A percentile compares a stretch with the other conserved stretches of the same genome.
phyloP scores from a whole-genome alignment of 1,140 invertebrate species.

The Lethocerus indicus region DNA sequence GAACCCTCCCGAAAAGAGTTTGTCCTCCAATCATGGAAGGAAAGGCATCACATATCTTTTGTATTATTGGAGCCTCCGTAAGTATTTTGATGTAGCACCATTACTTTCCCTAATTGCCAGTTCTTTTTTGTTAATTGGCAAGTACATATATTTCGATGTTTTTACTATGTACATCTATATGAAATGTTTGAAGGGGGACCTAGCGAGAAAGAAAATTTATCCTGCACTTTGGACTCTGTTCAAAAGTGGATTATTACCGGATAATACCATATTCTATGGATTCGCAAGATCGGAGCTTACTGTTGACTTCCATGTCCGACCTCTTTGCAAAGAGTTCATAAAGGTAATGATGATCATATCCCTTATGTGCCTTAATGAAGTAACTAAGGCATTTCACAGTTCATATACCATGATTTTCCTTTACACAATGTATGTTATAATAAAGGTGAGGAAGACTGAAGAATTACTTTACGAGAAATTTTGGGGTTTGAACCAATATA shows the following conservation, averaged over 20 bases:
- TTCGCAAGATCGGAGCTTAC: constrained; percentile 80
- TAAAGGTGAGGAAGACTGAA: constrained; percentile 47
- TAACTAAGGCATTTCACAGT: too few species aligned
- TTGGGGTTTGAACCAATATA: constrained; percentile 74
- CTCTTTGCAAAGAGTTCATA: constrained; percentile 63
- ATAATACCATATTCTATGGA: constrained; percentile 80
- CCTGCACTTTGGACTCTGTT: constrained; percentile 95
- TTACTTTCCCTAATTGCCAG: background rate
- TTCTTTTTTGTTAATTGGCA: background rate
- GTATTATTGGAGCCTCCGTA: background rate
- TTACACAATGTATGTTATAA: too few species aligned
- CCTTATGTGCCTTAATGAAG: too few species aligned
- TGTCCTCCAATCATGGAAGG: too few species aligned
- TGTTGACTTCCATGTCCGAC: constrained; percentile 48
- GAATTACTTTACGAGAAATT: constrained; percentile 82
- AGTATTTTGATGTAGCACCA: background rate
- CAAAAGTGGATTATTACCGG: constrained; percentile 76
- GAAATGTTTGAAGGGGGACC: constrained; percentile 71
- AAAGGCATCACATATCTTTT: too few species aligned
- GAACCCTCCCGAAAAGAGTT: too few species aligned
- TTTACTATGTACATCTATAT: too few species aligned
- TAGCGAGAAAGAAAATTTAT: constrained; percentile 98
- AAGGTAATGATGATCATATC: constrained; percentile 56
- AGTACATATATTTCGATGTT: too few species aligned
- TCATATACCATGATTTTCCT: too few species aligned